Conservation (phyloP, 2,113 vertebrate genomes). For the Cyprinodon variegatus region DNA sequence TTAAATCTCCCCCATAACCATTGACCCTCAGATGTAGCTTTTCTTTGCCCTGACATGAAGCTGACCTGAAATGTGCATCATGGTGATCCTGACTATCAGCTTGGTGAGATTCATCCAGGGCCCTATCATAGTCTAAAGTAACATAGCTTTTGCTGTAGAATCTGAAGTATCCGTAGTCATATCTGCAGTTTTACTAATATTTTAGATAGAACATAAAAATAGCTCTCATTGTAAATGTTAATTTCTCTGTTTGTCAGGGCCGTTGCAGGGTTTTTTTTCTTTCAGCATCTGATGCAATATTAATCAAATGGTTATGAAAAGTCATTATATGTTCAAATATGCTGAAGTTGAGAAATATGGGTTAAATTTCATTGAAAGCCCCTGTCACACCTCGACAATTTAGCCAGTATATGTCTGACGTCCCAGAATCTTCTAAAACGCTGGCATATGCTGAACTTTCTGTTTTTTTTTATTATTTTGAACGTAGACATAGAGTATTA, state of each 20-base stretch:
- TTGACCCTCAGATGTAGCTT: not conserved
- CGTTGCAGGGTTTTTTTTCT: not conserved
- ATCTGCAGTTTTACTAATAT: not conserved
- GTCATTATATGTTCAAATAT: not conserved
- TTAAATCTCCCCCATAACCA: not conserved
- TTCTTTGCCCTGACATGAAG: not conserved
- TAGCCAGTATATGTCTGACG: no score
- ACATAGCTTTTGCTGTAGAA: not conserved
- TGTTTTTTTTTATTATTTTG: no score
- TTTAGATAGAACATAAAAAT: no score
- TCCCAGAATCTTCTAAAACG: no score
- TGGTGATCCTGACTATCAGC: no score
- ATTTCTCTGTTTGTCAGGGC: no score
- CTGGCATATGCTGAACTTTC: no score
- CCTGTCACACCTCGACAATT: no score
- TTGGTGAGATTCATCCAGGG: not conserved
- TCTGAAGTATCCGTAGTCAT: not conserved
- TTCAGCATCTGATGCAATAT: not conserved
- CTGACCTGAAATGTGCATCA: not conserved
- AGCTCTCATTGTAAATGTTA: not conserved
- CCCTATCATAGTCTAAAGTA: not conserved
- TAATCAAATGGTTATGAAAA: not conserved
- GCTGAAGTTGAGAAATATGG: not conserved
- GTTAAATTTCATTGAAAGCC: no score
- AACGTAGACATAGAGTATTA: no score